Evolutionary conservation across 2,888 invertebrate genomes (phyloP).

Genomic region (Philereme transversata): DNA sequence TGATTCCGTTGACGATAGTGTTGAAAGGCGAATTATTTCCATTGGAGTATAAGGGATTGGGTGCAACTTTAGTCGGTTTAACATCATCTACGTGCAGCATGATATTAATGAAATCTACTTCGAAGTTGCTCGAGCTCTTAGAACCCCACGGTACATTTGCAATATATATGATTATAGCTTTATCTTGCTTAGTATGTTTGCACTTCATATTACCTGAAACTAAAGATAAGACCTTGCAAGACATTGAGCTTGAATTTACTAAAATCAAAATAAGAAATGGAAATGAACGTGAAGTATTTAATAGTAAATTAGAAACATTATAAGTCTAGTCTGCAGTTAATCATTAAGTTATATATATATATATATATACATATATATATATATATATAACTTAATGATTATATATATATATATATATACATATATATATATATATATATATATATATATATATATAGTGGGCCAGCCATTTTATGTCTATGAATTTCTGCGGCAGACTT

Average conservation of each 20-base stretch:
- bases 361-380: too few species aligned
- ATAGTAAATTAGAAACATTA: neutral
- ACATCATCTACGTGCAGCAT: constrained; percentile 29
- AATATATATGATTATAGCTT: constrained; percentile 19
- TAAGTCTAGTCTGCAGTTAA: too few species aligned
- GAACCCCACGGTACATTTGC: constrained; percentile 42
- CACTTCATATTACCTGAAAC: constrained; percentile 43
- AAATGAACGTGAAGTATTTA: neutral
- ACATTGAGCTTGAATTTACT: constrained; percentile 45
- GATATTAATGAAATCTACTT: constrained; percentile 36
- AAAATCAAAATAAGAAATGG: constrained; percentile 14
- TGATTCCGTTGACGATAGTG: constrained; percentile 10
- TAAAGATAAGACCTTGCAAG: constrained; percentile 26
- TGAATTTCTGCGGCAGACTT: too few species aligned
- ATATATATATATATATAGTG: too few species aligned
- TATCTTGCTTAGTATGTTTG: constrained; percentile 30
- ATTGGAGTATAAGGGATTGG: constrained; percentile 42
- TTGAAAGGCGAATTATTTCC: constrained; percentile 43
- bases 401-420: too few species aligned
- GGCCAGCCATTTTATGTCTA: too few species aligned
- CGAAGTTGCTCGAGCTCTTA: constrained; percentile 2
- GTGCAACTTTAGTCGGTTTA: constrained; percentile 30
- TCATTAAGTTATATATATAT: too few species aligned
- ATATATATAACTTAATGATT: too few species aligned
- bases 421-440: too few species aligned